Base-by-base conservation (phyloP, 2,113 vertebrate species). In the Barbus barbus region DNA sequence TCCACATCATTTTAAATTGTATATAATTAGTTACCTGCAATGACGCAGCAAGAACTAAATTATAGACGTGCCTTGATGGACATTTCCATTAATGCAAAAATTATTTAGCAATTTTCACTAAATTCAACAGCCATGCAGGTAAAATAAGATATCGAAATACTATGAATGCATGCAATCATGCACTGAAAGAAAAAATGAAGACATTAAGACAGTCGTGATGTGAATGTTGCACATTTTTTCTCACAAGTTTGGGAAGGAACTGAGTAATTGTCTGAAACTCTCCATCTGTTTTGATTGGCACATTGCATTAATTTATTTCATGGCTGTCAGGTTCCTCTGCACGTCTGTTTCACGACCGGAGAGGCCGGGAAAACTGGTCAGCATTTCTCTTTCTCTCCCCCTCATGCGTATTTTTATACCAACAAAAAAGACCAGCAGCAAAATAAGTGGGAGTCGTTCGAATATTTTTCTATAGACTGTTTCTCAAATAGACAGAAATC, bases 401-500 rank as follows among this genome's bases (percentile, higher is more conserved):
- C 38, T 67, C 41, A 46, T 73, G 41, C n/a, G 13, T 75, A 51
- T 51, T 51, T 75, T 75, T 51, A 26, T 48, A 38, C 75, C 13
- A 78, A 77, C 61, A 73, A 83, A 36, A 86, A 76, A 60, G 28
- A 78, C 41, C 46, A 67, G 76, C 22, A 74, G 58, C 31, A 74
- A 85, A 85, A 84, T 78, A 77, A 77, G 53, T 77, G 76, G 72
- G 33, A 83, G 9, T 71, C 74, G 80, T 79, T 84, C 48, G 33
- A 26, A 76, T 83, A 53, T 65, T 82, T 82, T 69, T 44, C 75
- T 84, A 75, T 36, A 77, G 58, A 75, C 65, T 67, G 36, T 65
- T 88, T 88, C 73, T 76, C 8, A 76, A 83, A 78, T 38, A 46
- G 38, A 79, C 46, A 81, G 63, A 85, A 77, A 65, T 67, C 65